A percentile compares a stretch with the other conserved stretches of the same genome.
Evolutionary conservation across 2,797 vertebrate genomes (phyloP).

Genomic region (Silurus lanzhouensis): DNA sequence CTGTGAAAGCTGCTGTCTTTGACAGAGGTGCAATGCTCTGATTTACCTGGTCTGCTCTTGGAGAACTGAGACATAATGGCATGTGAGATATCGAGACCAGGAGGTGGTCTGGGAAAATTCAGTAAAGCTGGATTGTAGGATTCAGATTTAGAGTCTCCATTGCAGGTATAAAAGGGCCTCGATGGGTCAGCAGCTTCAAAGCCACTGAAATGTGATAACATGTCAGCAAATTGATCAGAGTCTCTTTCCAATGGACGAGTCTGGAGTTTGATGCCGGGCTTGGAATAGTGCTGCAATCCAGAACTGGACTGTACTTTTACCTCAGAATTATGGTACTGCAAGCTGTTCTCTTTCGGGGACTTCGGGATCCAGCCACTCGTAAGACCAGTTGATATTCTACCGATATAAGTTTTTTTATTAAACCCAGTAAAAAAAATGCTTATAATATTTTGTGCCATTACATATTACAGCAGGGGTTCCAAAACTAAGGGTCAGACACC

Average conservation of each 20-base stretch:
- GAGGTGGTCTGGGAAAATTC: constrained; percentile 70
- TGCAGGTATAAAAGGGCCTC: constrained; percentile 72
- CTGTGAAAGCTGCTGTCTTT: constrained; percentile 70
- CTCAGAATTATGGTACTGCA: constrained; percentile 76
- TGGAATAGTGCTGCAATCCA: constrained; percentile 67
- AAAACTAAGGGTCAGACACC: neutral
- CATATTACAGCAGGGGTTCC: neutral
- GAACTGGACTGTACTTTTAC: constrained; percentile 71
- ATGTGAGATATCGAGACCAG: constrained; percentile 74
- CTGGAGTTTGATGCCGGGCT: constrained; percentile 59
- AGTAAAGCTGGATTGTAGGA: constrained; percentile 62
- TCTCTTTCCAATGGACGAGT: constrained; percentile 68
- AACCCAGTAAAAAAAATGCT: neutral
- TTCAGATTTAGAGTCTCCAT: constrained; percentile 68
- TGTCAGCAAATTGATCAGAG: constrained; percentile 72
- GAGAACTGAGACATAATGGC: constrained; percentile 67
- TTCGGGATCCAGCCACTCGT: constrained; percentile 82
- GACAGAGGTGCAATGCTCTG: constrained; percentile 65
- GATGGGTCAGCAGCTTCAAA: constrained; percentile 75
- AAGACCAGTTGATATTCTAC: constrained; percentile 75
- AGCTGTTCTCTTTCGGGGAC: constrained; percentile 69
- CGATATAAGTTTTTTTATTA: neutral
- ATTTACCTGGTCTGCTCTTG: constrained; percentile 65
- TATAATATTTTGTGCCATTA: too few relatives aligned
- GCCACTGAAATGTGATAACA: constrained; percentile 69